Evolutionary conservation across 2,888 invertebrate genomes (phyloP), one percentile per base, ranked within the genome.

Genomic region (Frankliniella intonsa): DNA sequence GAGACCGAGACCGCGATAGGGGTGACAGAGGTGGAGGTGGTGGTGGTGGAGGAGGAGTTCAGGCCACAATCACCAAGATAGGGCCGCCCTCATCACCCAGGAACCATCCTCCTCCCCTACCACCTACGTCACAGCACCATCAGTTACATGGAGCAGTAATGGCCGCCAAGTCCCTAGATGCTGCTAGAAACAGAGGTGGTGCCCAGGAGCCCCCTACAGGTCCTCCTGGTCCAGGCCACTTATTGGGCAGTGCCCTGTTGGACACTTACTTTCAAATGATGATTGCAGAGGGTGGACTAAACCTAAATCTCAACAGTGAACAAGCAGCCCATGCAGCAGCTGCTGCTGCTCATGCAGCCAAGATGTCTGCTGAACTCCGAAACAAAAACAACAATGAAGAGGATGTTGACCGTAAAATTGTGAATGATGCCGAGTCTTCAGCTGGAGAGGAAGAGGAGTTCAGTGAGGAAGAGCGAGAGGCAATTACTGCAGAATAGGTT

Each of bases 181-280:
- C 90, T 80, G 90, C 90, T 10, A 93, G 93, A 86, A 91, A 91
- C 83, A 88, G 92, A 84, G 90, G 90, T 81, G 88, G 88, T 38
- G 92, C 91, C 85, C 93, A 93, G 84, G 93, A 94, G 83, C 90
- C 91, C 80, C 93, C 93, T 86, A 22, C 25, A 12, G 69, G 69
- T 9, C 69, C 69, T 55, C 55, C 55, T 55, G 38, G 38, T 83
- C 84, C 81, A 84, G 85, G 76, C 85, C 85, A 80, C 84, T 90
- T 93, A 83, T 91, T 94, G 81, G 92, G 94, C 80, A 94, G 94
- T 8, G 94, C 95, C 3, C 91, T 96, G 82, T 89, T 96, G 83
- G 96, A 96, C 88, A 96, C 96, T 19, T 96, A 96, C 87, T 90
- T 96, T 83, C 96, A 96, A 87, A 93, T 95, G 86, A 95, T 96